Conservation (phyloP, 2,113 vertebrate genomes). For the western clawed frog (Xenopus tropicalis) region UCB_Xtro_10.0 CM004451.2:32422001-32422500, state of each 20-base stretch:
- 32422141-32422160: constrained; percentile 84
- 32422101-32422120: constrained; percentile 80
- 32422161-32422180: neutral
- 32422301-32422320: too few species aligned
- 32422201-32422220: constrained; percentile 3
- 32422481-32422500: too few species aligned
- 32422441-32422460: too few species aligned
- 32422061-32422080: constrained; percentile 76
- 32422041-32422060: constrained; percentile 57
- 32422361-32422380: too few species aligned
- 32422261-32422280: too few species aligned
- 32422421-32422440: too few species aligned
- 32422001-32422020: constrained; percentile 73
- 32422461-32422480: too few species aligned
- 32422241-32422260: neutral
- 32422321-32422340: too few species aligned
- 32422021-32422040: constrained; percentile 78
- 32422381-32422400: neutral
- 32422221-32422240: neutral
- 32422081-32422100: constrained; percentile 89
- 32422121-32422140: constrained; percentile 82
- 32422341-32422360: too few species aligned
- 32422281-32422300: too few species aligned
- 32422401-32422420: neutral
- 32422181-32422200: constrained; percentile 19